Percentiles rank a stretch among this genome's conserved stretches.
Conservation (phyloP, 2,797 vertebrate genomes). For the Fratercula arctica region DNA sequence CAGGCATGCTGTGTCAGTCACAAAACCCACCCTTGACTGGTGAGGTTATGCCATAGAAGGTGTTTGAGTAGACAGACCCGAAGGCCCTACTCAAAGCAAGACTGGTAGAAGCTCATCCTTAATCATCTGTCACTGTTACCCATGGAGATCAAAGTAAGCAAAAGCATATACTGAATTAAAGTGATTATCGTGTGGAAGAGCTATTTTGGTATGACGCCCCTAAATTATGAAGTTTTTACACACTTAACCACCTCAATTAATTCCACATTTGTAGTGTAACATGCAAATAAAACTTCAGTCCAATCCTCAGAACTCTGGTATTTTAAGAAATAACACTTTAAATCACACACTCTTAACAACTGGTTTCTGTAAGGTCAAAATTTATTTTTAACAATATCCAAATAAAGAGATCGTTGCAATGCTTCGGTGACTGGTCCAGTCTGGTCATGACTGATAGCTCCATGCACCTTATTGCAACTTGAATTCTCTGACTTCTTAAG, state of each 20-base stretch:
- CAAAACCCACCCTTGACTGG: neutral
- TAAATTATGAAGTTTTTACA: neutral
- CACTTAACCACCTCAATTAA: neutral
- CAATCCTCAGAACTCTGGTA: neutral
- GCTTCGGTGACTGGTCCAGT: neutral
- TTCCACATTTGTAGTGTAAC: neutral
- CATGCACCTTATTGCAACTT: neutral
- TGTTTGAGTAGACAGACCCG: neutral
- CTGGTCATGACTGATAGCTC: neutral
- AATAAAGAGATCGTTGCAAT: neutral
- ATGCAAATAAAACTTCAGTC: neutral
- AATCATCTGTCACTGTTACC: neutral
- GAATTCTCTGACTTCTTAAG: neutral
- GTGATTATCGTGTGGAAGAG: neutral
- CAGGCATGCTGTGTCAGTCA: neutral
- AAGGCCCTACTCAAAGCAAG: neutral
- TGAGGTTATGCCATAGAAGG: accelerated
- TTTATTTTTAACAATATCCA: neutral
- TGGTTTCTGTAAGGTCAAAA: neutral
- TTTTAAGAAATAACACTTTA: neutral
- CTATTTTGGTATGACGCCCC: neutral
- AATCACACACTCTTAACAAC: neutral
- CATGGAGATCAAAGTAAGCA: neutral
- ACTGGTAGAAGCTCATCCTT: neutral
- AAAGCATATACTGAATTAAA: neutral